A percentile compares a stretch with the other conserved stretches of the same genome.
Conservation (phyloP, 2,113 vertebrate species). For the Podilymbus podiceps region DNA sequence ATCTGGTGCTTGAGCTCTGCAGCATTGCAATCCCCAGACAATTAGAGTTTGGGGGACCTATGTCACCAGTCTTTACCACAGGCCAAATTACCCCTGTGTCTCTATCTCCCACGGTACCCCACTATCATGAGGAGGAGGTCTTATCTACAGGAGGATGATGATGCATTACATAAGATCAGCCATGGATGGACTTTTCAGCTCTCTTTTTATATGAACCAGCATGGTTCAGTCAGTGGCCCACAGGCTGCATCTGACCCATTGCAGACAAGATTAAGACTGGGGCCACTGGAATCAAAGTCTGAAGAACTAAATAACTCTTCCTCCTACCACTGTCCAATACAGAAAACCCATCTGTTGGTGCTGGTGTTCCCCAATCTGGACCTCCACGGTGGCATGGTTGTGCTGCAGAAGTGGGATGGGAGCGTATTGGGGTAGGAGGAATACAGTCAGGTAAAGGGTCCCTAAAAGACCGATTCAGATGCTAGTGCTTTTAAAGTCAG, state of each 20-base stretch:
- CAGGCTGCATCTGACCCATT: background rate
- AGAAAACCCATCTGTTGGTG: background rate
- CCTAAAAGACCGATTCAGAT: background rate
- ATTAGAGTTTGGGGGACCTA: background rate
- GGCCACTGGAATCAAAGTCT: background rate
- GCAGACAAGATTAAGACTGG: background rate
- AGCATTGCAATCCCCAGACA: rapidly evolving
- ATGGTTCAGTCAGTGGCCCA: background rate
- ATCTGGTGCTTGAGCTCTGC: background rate
- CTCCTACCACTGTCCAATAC: background rate
- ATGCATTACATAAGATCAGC: background rate
- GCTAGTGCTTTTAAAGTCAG: background rate
- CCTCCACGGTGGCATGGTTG: background rate
- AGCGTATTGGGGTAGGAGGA: background rate
- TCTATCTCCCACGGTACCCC: background rate
- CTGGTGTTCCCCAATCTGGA: background rate
- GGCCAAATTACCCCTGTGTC: background rate
- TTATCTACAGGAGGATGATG: background rate
- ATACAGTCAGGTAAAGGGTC: background rate
- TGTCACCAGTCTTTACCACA: background rate
- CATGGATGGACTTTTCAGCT: background rate
- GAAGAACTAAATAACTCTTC: background rate
- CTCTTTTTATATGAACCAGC: background rate
- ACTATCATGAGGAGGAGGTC: background rate
- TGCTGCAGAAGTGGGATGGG: background rate